Conservation (phyloP, 2,797 vertebrate genomes). For the Poeciliopsis infans region DNA sequence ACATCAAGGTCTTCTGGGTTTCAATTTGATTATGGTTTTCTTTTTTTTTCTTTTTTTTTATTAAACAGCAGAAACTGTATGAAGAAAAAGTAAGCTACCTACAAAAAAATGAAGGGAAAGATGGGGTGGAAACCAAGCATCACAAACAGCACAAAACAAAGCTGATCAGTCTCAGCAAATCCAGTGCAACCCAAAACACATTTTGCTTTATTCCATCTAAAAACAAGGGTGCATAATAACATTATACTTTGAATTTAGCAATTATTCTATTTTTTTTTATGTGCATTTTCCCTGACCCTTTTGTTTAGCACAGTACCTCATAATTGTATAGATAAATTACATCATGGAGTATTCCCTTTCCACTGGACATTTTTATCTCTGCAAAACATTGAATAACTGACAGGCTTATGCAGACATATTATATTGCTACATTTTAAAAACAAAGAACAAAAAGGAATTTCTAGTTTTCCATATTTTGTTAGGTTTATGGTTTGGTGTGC, state of each 20-base stretch:
- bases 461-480: slow-evolving; percentile 78
- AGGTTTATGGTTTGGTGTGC: slow-evolving; percentile 72
- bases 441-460: slow-evolving; percentile 62
- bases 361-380: slow-evolving; percentile 74
- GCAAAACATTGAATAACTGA: slow-evolving; percentile 78
- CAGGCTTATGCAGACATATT: slow-evolving; percentile 72
- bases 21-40: slow-evolving; percentile 75
- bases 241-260: slow-evolving; percentile 77
- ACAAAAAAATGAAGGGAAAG: slow-evolving; percentile 49
- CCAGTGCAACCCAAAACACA: slow-evolving; percentile 84
- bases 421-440: slow-evolving; percentile 79
- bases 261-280: slow-evolving; percentile 71
- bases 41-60: slow-evolving; percentile 49
- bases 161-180: slow-evolving; percentile 82
- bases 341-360: slow-evolving; percentile 80
- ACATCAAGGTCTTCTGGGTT: slow-evolving; percentile 71
- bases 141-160: slow-evolving; percentile 53
- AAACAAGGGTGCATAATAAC: slow-evolving; percentile 76
- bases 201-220: slow-evolving; percentile 72
- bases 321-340: slow-evolving; percentile 79
- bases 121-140: slow-evolving; percentile 64
- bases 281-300: slow-evolving; percentile 83
- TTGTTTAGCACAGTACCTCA: slow-evolving; percentile 84
- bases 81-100: slow-evolving; percentile 73
- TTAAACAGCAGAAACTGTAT: slow-evolving; percentile 75